Base-by-base conservation (phyloP, 2,888 invertebrate species). In the Ennomos fuscantarius region DNA sequence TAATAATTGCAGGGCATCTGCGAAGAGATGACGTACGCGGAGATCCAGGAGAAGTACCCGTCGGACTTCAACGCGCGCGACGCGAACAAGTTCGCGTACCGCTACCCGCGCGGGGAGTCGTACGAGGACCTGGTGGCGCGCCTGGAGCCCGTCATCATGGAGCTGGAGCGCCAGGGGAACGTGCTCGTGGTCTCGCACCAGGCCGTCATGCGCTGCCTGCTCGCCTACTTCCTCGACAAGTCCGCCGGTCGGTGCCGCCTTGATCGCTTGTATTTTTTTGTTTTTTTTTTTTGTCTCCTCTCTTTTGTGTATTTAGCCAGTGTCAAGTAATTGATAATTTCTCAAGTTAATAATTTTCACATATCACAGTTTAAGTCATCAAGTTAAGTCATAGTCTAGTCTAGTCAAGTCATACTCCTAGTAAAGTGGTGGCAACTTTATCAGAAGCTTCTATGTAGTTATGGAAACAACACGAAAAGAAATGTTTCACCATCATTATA, bases 1-100 rank as follows among this genome's bases (percentile, higher is more conserved):
- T 12, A 40, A 8, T 1, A 9, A 8, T 46, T 24, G 9, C 87
- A 98, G 98, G 99, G 99, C 51, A 98, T 98, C 70, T 99, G 99
- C 84, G 99, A 99, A 86, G 99, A 99, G 87, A 97, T 99, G 97
- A 99, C 99, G 0, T 99, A 99, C 80, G 97, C 98, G 71, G 99
- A 99, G 87, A 99, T 99, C 70, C 96, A 97, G 67, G 94, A 95
- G 52, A 96, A 97, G 74, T 99, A 96, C 87, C 99, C 99, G 0
- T 96, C 97, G 35, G 99, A 99, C 84, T 99, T 99, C 89, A 96
- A 96, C 65, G 96, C 98, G 11, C 94, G 99, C 52, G 99, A 99
- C 90, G 96, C 96, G 67, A 98, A 99, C 87, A 99, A 99, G 93
- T 99, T 99, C 86, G 98, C 98, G 24, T 97, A 97, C 86, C 94